Conservation (phyloP, 2,888 invertebrate species). For the Tetrapedia diversipes region DNA sequence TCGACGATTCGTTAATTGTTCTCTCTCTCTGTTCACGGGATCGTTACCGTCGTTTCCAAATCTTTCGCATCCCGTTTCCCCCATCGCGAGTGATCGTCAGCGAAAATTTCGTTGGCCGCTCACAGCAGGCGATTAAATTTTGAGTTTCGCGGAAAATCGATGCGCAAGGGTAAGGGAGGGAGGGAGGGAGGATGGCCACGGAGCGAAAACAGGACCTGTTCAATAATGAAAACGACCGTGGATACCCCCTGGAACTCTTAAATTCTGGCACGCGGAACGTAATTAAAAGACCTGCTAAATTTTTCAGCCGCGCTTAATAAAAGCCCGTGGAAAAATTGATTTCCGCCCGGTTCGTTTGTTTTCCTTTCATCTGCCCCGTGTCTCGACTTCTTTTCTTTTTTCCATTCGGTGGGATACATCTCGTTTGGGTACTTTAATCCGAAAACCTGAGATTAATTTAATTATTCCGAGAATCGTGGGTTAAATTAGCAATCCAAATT, state of each 20-base stretch:
- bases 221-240: conserved; percentile 31
- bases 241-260: conserved; percentile 19
- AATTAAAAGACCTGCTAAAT: conserved; percentile 49
- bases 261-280: conserved; percentile 40
- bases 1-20: too few relatives aligned
- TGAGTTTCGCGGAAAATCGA: not conserved
- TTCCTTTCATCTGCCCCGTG: not conserved
- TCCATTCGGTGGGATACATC: not conserved
- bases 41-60: too few relatives aligned
- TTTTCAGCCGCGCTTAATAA: conserved; percentile 45
- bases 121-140: too few relatives aligned
- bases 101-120: too few relatives aligned
- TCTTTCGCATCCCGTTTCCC: too few relatives aligned
- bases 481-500: too few relatives aligned
- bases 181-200: not conserved
- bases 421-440: not conserved
- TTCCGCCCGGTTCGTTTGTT: conserved; percentile 7
- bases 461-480: too few relatives aligned
- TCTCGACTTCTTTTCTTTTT: too few relatives aligned
- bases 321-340: conserved; percentile 40
- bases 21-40: too few relatives aligned
- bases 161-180: too few relatives aligned
- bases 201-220: conserved; percentile 31
- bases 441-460: too few relatives aligned
- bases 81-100: too few relatives aligned